A percentile compares a stretch with the other conserved stretches of the same genome.
Evolutionary conservation across 2,888 invertebrate genomes (phyloP).

Genomic region (Lasioglossum figueresi): DNA sequence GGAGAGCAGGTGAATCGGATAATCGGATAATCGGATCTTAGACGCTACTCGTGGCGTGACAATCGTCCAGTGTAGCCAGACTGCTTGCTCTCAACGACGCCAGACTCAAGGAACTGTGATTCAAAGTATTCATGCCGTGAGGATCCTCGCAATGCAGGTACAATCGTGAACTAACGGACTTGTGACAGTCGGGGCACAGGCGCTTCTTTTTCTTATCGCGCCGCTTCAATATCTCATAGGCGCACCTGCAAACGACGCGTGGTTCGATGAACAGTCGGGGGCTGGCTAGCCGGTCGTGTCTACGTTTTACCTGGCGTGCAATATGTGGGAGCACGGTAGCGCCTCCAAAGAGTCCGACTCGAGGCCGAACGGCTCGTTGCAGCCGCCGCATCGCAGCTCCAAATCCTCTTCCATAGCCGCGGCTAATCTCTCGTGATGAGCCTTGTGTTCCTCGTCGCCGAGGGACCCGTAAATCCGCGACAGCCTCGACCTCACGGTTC

Average conservation of each 20-base stretch:
- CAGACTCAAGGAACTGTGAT: conserved; percentile 84
- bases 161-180: conserved; percentile 88
- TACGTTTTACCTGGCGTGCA: conserved; percentile 89
- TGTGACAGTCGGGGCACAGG: conserved; percentile 90
- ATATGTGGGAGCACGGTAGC: conserved; percentile 93
- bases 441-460: conserved; percentile 92
- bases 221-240: conserved; percentile 88
- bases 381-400: conserved; percentile 92
- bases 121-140: conserved; percentile 81
- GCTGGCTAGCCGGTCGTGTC: conserved; percentile 4
- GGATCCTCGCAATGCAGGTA: conserved; percentile 86
- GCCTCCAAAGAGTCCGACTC: conserved; percentile 91
- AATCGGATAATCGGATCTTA: conserved; percentile 61
- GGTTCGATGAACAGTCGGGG: conserved; percentile 19
- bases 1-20: conserved; percentile 3
- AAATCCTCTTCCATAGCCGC: conserved; percentile 88
- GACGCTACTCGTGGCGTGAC: conserved; percentile 83
- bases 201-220: conserved; percentile 88
- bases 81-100: conserved; percentile 83
- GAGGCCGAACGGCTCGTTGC: conserved; percentile 91
- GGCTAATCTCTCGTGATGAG: conserved; percentile 90
- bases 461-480: conserved; percentile 92
- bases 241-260: conserved; percentile 85
- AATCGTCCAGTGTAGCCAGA: conserved; percentile 82
- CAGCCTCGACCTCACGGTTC: conserved; percentile 91